These are phyloP conservation scores for Netelia melanura DNA, from an alignment of 2,888 invertebrate species.

Conservation along the genomic window DNA sequence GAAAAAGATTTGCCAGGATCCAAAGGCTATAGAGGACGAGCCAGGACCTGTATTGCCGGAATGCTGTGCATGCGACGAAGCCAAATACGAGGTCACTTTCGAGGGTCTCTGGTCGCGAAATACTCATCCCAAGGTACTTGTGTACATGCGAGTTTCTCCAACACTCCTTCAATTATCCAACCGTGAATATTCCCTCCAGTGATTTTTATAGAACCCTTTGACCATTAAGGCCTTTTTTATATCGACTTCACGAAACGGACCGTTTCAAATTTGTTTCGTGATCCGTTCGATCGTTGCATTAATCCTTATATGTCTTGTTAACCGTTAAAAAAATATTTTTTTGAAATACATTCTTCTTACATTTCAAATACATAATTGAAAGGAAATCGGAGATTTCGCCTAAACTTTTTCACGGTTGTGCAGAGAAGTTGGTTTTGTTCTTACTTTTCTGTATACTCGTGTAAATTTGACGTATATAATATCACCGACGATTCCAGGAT, in stretches of 20 bases:
- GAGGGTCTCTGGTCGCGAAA: constrained; percentile 98
- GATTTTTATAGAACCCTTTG: constrained; percentile 8
- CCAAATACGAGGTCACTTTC: constrained; percentile 95
- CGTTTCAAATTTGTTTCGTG: too few relatives aligned
- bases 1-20: constrained; percentile 92
- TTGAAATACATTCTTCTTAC: too few relatives aligned
- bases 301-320: too few relatives aligned
- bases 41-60: constrained; percentile 85
- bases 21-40: constrained; percentile 87
- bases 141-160: background rate
- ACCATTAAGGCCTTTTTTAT: background rate
- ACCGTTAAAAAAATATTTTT: too few relatives aligned
- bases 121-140: constrained; percentile 93
- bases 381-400: too few relatives aligned
- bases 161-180: constrained; percentile 3
- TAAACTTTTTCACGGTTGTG: too few relatives aligned
- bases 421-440: too few relatives aligned
- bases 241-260: too few relatives aligned
- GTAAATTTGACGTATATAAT: background rate
- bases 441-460: background rate
- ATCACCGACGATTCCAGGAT: constrained; percentile 85
- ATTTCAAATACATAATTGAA: too few relatives aligned
- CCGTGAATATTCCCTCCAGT: constrained; percentile 9
- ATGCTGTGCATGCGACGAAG: constrained; percentile 98
- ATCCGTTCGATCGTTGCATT: too few relatives aligned